Evolutionary conservation across 2,797 vertebrate genomes (phyloP).

Genomic region (Sebastes itinus): DNA sequence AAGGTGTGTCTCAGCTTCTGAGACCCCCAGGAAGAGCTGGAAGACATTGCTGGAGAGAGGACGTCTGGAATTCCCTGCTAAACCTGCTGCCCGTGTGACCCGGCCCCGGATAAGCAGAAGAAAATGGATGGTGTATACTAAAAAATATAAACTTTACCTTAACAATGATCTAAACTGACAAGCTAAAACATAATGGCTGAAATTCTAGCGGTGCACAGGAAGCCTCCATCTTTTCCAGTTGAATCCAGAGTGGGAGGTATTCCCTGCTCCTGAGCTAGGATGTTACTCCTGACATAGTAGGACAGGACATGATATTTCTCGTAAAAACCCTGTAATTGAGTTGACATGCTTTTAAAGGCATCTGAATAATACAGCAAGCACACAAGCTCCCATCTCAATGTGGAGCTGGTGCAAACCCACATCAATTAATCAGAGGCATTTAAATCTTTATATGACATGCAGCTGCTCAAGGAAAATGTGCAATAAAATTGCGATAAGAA

Average conservation of each 20-base stretch:
- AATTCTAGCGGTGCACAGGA: background rate
- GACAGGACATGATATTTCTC: conserved; percentile 71
- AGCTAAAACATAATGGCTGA: background rate
- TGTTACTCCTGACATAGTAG: conserved; percentile 50
- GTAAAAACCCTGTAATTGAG: conserved; percentile 71
- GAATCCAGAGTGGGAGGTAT: background rate
- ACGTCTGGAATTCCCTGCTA: no score
- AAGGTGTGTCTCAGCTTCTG: background rate
- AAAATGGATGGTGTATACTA: no score
- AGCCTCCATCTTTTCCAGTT: background rate
- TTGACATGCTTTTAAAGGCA: conserved; percentile 81
- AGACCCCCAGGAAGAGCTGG: no score
- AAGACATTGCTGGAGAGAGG: no score
- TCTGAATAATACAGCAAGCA: conserved; percentile 76
- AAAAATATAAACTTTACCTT: background rate
- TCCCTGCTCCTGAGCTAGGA: conserved; percentile 19
- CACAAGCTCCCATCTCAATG: conserved; percentile 56
- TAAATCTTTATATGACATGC: conserved; percentile 65
- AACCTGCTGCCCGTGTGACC: no score
- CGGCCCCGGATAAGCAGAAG: no score
- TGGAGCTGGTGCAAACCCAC: conserved; percentile 61
- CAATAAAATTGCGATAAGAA: background rate
- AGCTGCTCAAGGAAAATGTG: conserved; percentile 29
- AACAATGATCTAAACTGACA: conserved; percentile 20
- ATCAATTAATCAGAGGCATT: conserved; percentile 79